phyloP scores from a whole-genome alignment of 2,113 vertebrate genomes.

The Miniopterus natalensis region DNA sequence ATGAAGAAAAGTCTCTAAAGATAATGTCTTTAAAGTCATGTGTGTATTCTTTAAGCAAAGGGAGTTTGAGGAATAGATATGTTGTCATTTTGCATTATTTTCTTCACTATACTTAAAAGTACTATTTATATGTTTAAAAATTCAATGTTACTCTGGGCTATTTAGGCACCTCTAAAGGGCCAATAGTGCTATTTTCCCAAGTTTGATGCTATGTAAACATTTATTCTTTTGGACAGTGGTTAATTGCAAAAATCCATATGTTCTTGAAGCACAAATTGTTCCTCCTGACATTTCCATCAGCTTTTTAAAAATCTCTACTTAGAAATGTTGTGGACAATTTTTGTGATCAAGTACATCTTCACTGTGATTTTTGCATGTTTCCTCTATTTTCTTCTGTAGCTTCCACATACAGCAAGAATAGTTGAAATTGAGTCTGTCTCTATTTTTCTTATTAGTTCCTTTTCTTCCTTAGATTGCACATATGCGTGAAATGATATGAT shows the following conservation, averaged over 20 bases:
- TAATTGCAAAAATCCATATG: neutral
- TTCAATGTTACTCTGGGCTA: neutral
- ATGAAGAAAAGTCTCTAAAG: neutral
- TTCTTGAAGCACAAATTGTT: neutral
- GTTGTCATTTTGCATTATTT: neutral
- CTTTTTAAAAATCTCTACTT: neutral
- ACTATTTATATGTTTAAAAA: conserved; percentile 19
- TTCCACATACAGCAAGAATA: neutral
- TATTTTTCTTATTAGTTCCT: neutral
- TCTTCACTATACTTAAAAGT: neutral
- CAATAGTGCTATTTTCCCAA: neutral
- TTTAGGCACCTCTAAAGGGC: neutral
- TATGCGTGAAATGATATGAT: neutral
- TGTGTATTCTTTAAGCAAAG: conserved; percentile 1
- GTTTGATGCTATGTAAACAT: neutral
- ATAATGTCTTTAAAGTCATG: neutral
- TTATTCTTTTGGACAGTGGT: neutral
- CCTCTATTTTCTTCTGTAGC: neutral
- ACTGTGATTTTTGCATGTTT: neutral
- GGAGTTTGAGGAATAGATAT: neutral
- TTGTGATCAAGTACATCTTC: neutral
- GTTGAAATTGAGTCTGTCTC: neutral
- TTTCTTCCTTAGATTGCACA: neutral
- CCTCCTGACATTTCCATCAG: neutral
- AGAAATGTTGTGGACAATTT: neutral